Percentiles rank a stretch among this genome's conserved stretches.
These are phyloP conservation scores for Embidobia sp. DNA, from an alignment of 2,888 invertebrate genomes.

Conservation along the genomic window DNA sequence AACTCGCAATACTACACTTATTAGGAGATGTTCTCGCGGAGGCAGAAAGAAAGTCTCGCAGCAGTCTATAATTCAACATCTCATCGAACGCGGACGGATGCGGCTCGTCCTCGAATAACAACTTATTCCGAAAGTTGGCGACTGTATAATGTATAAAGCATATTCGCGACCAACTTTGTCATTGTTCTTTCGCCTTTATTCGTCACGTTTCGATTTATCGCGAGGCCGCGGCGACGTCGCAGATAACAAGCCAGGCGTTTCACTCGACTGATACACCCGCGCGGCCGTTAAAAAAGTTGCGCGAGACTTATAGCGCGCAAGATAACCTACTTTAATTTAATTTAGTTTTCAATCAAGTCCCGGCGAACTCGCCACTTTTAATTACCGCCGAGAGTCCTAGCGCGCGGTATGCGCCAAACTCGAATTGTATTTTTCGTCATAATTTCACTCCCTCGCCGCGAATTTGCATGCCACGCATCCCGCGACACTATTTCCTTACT, in stretches of 20 bases:
- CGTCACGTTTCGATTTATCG: conserved; percentile 41
- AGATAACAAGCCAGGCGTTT: conserved; percentile 43
- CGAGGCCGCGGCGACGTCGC: not conserved
- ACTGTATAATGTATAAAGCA: conserved; percentile 53
- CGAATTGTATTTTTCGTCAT: conserved; percentile 18
- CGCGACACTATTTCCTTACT: conserved; percentile 16
- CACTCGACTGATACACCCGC: conserved; percentile 22
- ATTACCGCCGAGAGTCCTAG: conserved; percentile 26
- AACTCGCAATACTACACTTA: conserved; percentile 18
- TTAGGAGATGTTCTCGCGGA: conserved; percentile 11
- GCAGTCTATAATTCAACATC: conserved; percentile 50
- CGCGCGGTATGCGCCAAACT: conserved; percentile 16
- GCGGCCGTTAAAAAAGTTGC: conserved; percentile 23
- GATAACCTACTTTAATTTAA: conserved; percentile 52
- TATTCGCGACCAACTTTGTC: conserved; percentile 44
- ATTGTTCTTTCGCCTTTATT: conserved; percentile 40
- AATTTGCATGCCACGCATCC: conserved; percentile 27
- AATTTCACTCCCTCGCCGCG: not conserved
- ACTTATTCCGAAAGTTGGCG: conserved; percentile 49
- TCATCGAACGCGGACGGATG: conserved; percentile 36
- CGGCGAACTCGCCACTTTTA: conserved; percentile 38
- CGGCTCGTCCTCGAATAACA: conserved; percentile 16
- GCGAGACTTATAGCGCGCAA: conserved; percentile 7
- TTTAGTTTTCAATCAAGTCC: conserved; percentile 50
- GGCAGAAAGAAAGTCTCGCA: conserved; percentile 15